These are phyloP conservation scores for Drosophila mimetica DNA, from an alignment of 2,888 invertebrate genomes.

Conservation along the genomic window DNA sequence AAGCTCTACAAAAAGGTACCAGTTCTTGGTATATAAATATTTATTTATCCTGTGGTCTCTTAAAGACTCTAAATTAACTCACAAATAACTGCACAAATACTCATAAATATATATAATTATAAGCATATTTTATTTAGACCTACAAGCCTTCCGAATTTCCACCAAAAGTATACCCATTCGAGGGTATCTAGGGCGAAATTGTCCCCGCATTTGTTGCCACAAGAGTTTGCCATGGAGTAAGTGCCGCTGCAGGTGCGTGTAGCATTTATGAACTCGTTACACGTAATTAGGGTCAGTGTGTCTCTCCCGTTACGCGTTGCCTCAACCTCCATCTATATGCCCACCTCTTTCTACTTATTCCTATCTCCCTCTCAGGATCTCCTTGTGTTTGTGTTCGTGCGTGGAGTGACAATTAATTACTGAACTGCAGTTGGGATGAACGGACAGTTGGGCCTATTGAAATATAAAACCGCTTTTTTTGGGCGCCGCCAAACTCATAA, in stretches of 20 bases:
- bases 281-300: slow-evolving; percentile 73
- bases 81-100: not conserved
- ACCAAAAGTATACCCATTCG: not conserved
- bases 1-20: too few relatives aligned
- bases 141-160: too few relatives aligned
- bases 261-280: slow-evolving; percentile 78
- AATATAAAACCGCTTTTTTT: slow-evolving; percentile 68
- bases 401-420: slow-evolving; percentile 72
- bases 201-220: slow-evolving; percentile 17
- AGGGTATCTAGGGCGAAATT: slow-evolving; percentile 21
- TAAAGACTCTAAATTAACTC: not conserved
- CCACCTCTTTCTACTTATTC: not conserved
- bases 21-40: too few relatives aligned
- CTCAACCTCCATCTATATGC: slow-evolving; percentile 7
- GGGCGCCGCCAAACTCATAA: slow-evolving; percentile 66
- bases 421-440: slow-evolving; percentile 42
- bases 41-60: too few relatives aligned
- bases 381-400: slow-evolving; percentile 29
- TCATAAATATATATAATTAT: not conserved
- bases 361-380: slow-evolving; percentile 19
- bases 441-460: slow-evolving; percentile 56
- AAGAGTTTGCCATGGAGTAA: slow-evolving; percentile 3
- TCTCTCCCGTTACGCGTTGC: slow-evolving; percentile 30
- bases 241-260: slow-evolving; percentile 64
- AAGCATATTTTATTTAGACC: too few relatives aligned